Percentiles rank a stretch among this genome's conserved stretches.
Conservation (phyloP, 2,797 vertebrate species). For the Delichon dasypus region DNA sequence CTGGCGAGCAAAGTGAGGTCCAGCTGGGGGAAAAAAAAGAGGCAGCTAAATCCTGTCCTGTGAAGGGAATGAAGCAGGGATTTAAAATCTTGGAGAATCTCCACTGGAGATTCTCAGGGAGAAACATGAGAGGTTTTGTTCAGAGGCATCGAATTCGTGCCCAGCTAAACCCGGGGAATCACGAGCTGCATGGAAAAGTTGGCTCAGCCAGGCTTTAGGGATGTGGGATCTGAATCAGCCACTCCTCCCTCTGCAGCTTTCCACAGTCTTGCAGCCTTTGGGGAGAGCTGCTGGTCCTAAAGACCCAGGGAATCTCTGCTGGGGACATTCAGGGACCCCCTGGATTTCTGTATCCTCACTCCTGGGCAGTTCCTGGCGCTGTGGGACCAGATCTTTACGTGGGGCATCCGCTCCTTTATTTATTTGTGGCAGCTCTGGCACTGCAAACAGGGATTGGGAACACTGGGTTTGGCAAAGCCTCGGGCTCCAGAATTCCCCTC, state of each 20-base stretch:
- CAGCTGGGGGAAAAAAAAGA: background rate
- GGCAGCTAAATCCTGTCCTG: background rate
- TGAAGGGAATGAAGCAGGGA: background rate
- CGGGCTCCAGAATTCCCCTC: background rate
- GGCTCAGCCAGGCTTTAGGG: background rate
- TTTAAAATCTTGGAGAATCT: background rate
- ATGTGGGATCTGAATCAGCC: background rate
- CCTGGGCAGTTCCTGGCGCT: background rate
- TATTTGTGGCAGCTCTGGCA: fast-evolving
- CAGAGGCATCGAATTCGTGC: background rate
- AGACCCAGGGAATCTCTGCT: background rate
- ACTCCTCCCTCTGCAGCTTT: background rate
- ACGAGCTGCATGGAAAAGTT: background rate
- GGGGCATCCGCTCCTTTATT: too few species aligned
- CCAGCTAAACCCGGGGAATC: background rate
- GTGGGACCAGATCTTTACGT: fast-evolving
- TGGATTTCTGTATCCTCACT: background rate
- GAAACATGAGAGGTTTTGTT: background rate
- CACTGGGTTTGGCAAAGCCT: fast-evolving
- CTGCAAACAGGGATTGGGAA: background rate
- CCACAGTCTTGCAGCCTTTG: background rate
- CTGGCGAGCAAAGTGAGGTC: background rate
- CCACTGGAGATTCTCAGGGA: background rate
- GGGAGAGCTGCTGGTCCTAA: background rate
- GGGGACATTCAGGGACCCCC: fast-evolving